Evolutionary conservation across 2,113 vertebrate species (phyloP), one percentile per base, ranked within the genome.

Genomic region (Anoplopoma fimbria): DNA sequence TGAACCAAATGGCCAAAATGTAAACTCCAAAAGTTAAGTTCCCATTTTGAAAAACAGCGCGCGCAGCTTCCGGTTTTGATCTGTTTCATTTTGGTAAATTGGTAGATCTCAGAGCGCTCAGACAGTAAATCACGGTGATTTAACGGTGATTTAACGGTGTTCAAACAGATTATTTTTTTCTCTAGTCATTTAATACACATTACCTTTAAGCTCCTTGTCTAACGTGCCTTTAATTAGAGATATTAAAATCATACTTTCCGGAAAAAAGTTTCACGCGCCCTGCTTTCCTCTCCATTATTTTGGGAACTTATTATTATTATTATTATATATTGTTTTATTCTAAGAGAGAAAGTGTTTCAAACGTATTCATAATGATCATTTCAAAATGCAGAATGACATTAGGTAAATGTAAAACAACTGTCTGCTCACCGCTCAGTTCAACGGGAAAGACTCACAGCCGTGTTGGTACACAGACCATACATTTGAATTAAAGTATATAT

Each of bases 181-280:
- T 31, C 3, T 42, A 14, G 15, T 14, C 1, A 21, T 23, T 75
- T 9, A 17, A 38, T 6, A 29, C 31, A 38, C 17, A 33, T 19
- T n/a, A 27, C 3, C 21, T n/a, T 25, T 40, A 64, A 49, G 14
- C 29, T 9, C 6, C 4, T 27, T 12, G 14, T 21, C 31, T 17
- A n/a, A 23, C 6, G 51, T 25, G 9, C 15, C 33, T 45, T 60
- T 29, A 21, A 3, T 6, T 1, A 55, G 27, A 27, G n/a, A n/a
- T n/a, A n/a, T n/a, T 12, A 2, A 0, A 42, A 31, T 12, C 1
- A 23, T 4, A 21, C 4, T 27, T 40, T 23, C 1, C 0, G 27
- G 12, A 33, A 42, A 49, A 27, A 51, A 49, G 17, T 40, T 53
- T 23, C 42, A 27, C 21, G 9, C 70, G 27, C 36, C 17, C 31